Base-by-base conservation (phyloP, 2,797 vertebrate species). In the Intellagama lesueurii region DNA sequence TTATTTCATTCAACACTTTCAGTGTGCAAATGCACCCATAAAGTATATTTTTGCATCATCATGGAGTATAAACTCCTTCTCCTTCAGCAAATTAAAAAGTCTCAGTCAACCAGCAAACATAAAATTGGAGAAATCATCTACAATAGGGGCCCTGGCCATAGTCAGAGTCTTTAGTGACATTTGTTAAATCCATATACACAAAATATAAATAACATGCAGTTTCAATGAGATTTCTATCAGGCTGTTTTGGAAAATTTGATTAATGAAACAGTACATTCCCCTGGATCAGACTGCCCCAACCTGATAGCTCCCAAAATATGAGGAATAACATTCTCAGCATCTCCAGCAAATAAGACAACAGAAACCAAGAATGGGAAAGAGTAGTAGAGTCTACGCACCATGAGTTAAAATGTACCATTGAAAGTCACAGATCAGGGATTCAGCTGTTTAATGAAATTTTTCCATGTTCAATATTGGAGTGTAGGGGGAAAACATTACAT, bases 71-170 rank as follows among this genome's bases (percentile, higher is more conserved):
- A 56, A 56, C 12, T 56, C 52, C 52, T 56, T 56, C 52, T 52
- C 11, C 49, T 14, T 56, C 12, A 56, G 52, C 52, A 56, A 56
- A 56, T 56, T 9, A 56, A 56, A 56, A 56, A 40, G 40, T 40
- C 40, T 40, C 40, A 40, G 40, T 40, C 40, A 40, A 40, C 40
- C 40, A 70, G 69, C 91, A 88, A 82, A 0, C 1, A 84, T 91
- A 81, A 49, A 91, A 92, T 56, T 76, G 73, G 32, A n/a, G 40
- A 90, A 64, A 82, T 69, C 72, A 76, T 47, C 28, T 70, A 7
- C 60, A 32, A 0, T 81, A 81, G 52, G 91, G 84, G 22, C 19
- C 73, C 19, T 87, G 52, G 35, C 70, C 44, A 69, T 89, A 91
- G 87, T 8, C 19, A 52, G 4, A 28, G 11, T 49, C 88, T 89